Evolutionary conservation across 2,797 vertebrate species (phyloP).

Genomic region (Adelosebastes latens): DNA sequence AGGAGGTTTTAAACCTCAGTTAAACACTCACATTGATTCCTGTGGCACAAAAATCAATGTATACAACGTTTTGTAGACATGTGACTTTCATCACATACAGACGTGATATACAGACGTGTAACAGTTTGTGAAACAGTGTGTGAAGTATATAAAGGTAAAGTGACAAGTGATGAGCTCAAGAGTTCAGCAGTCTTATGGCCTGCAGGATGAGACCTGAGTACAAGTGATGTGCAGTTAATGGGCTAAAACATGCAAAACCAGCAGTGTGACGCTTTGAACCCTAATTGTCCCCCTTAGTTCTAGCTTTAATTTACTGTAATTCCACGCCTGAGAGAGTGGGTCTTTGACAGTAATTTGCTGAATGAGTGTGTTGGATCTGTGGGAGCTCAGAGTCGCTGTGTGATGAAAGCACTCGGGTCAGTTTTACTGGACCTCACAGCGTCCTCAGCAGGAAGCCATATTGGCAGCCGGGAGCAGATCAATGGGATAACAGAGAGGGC

Average conservation of each 20-base stretch:
- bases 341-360: neutral
- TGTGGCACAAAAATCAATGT: neutral
- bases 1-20: neutral
- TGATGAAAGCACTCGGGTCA: neutral
- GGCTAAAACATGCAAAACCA: neutral
- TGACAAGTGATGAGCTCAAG: too few relatives aligned
- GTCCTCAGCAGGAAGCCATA: neutral
- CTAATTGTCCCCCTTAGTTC: neutral
- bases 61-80: neutral
- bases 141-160: too few relatives aligned
- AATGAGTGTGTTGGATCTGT: neutral
- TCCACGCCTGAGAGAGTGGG: neutral
- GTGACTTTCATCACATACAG: neutral
- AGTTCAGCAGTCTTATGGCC: too few relatives aligned
- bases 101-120: too few relatives aligned
- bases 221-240: neutral
- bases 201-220: neutral
- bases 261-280: neutral
- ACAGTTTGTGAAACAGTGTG: too few relatives aligned
- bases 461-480: conserved; percentile 38
- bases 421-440: neutral
- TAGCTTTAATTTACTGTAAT: neutral
- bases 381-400: neutral
- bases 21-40: neutral
- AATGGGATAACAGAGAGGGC: conserved; percentile 16